Evolutionary conservation across 1,140 invertebrate species (phyloP).

Genomic region (Drosophila arawakana): DNA sequence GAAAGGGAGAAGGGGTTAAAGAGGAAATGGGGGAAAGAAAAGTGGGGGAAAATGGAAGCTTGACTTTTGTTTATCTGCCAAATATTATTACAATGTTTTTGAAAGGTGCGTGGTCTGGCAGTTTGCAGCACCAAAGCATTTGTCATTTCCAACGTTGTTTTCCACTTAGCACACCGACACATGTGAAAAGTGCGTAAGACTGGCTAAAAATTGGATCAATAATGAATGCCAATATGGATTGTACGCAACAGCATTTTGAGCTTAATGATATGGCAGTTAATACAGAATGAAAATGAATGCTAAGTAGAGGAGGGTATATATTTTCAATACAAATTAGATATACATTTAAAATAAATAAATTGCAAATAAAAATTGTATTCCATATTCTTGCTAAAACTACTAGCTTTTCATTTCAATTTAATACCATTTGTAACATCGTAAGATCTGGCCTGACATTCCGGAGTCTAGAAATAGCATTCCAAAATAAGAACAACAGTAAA

Average conservation of each 20-base stretch:
- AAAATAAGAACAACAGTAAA: conserved; percentile 30
- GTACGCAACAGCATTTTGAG: background rate
- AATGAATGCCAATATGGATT: background rate
- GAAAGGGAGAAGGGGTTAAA: background rate
- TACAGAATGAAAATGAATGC: no score
- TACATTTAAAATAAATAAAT: background rate
- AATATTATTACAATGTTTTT: conserved; percentile 25
- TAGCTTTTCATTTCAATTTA: conserved; percentile 14
- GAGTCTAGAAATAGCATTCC: conserved; percentile 33
- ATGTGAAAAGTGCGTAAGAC: background rate
- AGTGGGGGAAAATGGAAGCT: background rate
- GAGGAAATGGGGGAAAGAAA: background rate
- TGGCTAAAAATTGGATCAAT: background rate
- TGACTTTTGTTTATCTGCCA: conserved; percentile 29
- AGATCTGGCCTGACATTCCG: conserved; percentile 21
- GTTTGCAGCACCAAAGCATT: conserved; percentile 12
- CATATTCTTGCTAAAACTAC: background rate
- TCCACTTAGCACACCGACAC: background rate
- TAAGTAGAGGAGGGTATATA: no score
- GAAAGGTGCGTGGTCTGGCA: conserved; percentile 17
- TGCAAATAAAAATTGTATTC: background rate
- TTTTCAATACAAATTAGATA: background rate
- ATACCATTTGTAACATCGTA: conserved; percentile 9
- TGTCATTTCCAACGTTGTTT: conserved; percentile 13
- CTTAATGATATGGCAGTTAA: no score